A percentile compares a stretch with the other conserved stretches of the same genome.
Conservation (phyloP, 2,888 invertebrate genomes). For the Stenurella melanura region DNA sequence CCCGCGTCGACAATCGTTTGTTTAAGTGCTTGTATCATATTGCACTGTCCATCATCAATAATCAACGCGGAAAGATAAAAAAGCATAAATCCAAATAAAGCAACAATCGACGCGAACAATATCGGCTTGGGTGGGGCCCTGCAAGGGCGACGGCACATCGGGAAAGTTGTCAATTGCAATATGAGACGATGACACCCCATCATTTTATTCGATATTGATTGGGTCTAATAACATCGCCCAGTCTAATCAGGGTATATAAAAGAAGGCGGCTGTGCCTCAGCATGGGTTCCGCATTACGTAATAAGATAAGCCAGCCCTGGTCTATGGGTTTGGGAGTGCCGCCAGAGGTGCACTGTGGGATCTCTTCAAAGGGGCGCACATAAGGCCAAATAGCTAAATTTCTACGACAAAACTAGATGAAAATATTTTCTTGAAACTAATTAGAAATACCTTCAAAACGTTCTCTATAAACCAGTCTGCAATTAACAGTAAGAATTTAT, state of each 20-base stretch:
- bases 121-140: conserved; percentile 12
- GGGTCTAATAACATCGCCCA: conserved; percentile 48
- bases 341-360: background rate
- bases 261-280: conserved; percentile 28
- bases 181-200: conserved; percentile 59
- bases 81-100: conserved; percentile 32
- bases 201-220: conserved; percentile 59
- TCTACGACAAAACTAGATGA: too few species aligned
- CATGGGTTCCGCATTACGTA: conserved; percentile 22
- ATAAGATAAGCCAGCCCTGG: conserved; percentile 27
- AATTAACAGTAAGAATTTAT: too few species aligned
- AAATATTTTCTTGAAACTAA: too few species aligned
- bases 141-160: conserved; percentile 14
- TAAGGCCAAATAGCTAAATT: too few species aligned
- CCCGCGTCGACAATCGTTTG: background rate
- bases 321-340: conserved; percentile 6
- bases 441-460: too few species aligned
- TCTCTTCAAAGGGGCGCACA: too few species aligned
- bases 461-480: too few species aligned
- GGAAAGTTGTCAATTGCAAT: conserved; percentile 57
- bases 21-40: conserved; percentile 8
- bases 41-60: conserved; percentile 19
- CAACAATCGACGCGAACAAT: background rate
- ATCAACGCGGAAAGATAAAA: conserved; percentile 18
- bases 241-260: conserved; percentile 28